These are phyloP conservation scores for Natator depressus DNA, from an alignment of 2,113 vertebrate genomes.

Conservation along the genomic window DNA sequence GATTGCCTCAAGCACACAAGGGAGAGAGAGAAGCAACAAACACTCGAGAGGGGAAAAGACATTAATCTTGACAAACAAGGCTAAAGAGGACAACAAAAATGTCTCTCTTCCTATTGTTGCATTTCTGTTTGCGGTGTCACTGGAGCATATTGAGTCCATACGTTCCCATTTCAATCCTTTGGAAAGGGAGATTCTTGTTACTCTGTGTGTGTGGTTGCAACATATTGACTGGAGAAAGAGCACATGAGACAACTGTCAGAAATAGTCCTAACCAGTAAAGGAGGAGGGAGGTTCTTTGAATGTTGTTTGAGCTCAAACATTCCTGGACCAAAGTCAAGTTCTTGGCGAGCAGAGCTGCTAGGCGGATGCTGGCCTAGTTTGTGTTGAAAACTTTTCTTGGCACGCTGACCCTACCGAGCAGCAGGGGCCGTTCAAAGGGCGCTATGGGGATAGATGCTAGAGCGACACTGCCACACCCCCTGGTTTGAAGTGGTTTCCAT, in stretches of 20 bases:
- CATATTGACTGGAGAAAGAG: neutral
- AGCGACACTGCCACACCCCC: no score
- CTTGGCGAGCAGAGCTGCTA: neutral
- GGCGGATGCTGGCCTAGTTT: neutral
- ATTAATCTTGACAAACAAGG: neutral
- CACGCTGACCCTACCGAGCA: neutral
- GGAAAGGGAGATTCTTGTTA: neutral
- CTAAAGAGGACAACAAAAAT: neutral
- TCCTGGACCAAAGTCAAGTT: neutral
- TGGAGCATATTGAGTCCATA: neutral
- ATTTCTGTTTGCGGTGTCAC: neutral
- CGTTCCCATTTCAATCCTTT: neutral
- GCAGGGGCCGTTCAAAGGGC: neutral
- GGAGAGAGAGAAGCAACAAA: neutral
- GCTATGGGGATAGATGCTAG: neutral
- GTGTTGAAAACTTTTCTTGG: neutral
- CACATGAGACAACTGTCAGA: accelerated
- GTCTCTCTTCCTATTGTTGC: neutral
- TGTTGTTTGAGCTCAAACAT: neutral
- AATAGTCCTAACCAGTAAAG: neutral
- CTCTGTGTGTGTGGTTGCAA: neutral
- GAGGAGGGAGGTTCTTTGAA: neutral
- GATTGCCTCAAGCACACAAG: neutral
- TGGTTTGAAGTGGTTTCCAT: no score
- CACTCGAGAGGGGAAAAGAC: neutral